Percentiles rank a stretch among this genome's conserved stretches.
phyloP scores from a whole-genome alignment of 2,888 invertebrate genomes.

The Chaetogeoica ovagalla region DNA sequence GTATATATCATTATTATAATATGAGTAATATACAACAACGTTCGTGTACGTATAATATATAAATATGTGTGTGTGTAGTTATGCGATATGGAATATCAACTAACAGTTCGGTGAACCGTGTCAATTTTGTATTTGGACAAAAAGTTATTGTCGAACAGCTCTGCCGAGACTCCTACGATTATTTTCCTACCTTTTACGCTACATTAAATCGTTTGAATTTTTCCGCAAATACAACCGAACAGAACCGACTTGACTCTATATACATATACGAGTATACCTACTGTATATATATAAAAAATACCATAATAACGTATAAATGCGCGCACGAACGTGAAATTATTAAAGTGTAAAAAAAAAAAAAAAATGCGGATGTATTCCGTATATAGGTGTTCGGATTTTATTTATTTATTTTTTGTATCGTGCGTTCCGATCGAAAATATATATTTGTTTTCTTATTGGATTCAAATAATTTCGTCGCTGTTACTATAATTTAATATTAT shows the following conservation, averaged over 20 bases:
- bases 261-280: no score
- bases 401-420: background rate
- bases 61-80: background rate
- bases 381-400: background rate
- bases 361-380: slow-evolving; percentile 5
- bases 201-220: slow-evolving; percentile 47
- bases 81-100: slow-evolving; percentile 14
- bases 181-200: slow-evolving; percentile 34
- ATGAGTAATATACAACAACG: no score
- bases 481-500: no score
- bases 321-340: background rate
- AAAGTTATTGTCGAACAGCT: slow-evolving; percentile 23
- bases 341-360: background rate
- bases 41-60: background rate
- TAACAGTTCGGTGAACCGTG: slow-evolving; percentile 28
- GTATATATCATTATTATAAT: background rate
- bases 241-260: no score
- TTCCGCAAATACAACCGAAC: no score
- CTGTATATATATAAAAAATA: no score
- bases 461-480: no score
- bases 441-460: background rate
- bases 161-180: background rate
- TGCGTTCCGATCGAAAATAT: background rate
- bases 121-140: slow-evolving; percentile 25
- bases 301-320: slow-evolving; percentile 16